Evolutionary conservation across 2,113 vertebrate genomes (phyloP).

Genomic region (Eubucco bourcierii): DNA sequence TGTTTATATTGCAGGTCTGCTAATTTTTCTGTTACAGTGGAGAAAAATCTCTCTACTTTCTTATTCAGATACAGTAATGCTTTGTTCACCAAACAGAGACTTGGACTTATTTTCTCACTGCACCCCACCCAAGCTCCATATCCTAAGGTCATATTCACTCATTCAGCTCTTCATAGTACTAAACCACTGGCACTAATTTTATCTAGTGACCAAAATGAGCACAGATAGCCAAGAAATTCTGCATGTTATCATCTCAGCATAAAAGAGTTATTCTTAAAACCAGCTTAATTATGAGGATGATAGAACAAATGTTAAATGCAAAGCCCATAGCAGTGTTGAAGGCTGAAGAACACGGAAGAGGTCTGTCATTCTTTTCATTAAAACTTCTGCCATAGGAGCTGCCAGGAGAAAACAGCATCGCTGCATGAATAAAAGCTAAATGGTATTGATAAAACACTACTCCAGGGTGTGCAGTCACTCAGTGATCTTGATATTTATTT

Average conservation of each 20-base stretch:
- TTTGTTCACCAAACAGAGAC: not conserved
- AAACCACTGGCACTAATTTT: not conserved
- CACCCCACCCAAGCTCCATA: not conserved
- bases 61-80: not conserved
- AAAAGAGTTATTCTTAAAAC: not conserved
- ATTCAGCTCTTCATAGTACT: not conserved
- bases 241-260: not conserved
- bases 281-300: not conserved
- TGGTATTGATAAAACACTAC: slow-evolving; percentile 7
- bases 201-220: not conserved
- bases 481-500: not conserved
- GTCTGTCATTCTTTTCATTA: not conserved
- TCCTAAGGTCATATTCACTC: not conserved
- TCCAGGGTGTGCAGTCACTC: not conserved
- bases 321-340: not conserved
- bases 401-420: not conserved
- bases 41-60: not conserved
- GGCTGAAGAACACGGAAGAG: not conserved
- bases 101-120: not conserved
- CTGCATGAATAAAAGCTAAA: slow-evolving; percentile 4
- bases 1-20: not conserved
- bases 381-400: slow-evolving; percentile 1
- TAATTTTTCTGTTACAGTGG: not conserved
- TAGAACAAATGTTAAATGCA: not conserved
- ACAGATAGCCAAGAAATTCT: not conserved